Base-by-base conservation (phyloP, 2,797 vertebrate species). In the Pachyuromys duprasi region DNA sequence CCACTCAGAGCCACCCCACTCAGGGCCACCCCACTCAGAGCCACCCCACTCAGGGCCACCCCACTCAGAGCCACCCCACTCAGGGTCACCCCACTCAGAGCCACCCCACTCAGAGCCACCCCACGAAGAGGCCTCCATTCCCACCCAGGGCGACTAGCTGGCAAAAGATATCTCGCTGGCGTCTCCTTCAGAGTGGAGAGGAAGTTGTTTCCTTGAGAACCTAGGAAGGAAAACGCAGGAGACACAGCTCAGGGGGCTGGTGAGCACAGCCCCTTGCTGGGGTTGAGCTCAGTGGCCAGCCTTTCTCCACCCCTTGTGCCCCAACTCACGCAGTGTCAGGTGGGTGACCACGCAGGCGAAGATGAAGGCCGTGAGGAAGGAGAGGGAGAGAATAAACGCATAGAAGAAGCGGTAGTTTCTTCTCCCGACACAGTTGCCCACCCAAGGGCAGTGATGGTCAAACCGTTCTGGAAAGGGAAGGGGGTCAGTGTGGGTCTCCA, bases 331-430 rank as follows among this genome's bases (percentile, higher is more conserved):
- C 96, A 99, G 98, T 0, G 99, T 99, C 78, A 99, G 99, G 98
- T 99, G 99, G 78, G 99, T 99, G 98, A 99, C 98, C 89, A 99
- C 99, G 1, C 99, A 99, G 93, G 99, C 99, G 83, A 99, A 99
- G 98, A 99, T 99, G 98, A 99, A 99, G 98, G 99, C 99, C 0
- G 99, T 99, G 97, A 99, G 99, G 98, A 99, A 99, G 76, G 99
- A 99, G 96, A 99, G 99, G 42, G 99, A 99, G 96, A 99, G 99
- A 97, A 99, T 99, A 97, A 99, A 99, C 90, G 99, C 99, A 55
- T 99, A 99, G 98, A 99, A 99, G 98, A 99, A 99, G 96, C 99
- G 99, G 96, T 99, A 99, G 98, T 99, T 99, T 94, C 99, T 99
- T 97, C 99, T 99, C 76, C 99, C 99, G 91, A 99, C 99, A 49